phyloP scores from a whole-genome alignment of 2,888 invertebrate species.

The Pseudococcus longispinus region DNA sequence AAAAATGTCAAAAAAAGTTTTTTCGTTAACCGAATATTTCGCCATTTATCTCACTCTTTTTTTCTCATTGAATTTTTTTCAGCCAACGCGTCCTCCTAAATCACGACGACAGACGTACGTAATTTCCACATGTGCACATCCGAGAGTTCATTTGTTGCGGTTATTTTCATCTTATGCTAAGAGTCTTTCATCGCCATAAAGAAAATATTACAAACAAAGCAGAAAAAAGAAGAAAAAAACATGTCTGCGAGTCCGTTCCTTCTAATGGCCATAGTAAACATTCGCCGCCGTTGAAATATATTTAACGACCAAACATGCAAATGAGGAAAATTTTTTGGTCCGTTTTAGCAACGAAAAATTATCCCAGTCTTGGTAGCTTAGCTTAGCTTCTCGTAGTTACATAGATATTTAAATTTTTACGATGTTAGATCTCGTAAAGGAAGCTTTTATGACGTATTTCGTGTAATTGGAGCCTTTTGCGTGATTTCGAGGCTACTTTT shows the following conservation, averaged over 20 bases:
- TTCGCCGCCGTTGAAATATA: slow-evolving; percentile 4
- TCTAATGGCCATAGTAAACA: neutral
- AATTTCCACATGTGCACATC: neutral
- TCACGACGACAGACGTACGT: slow-evolving; percentile 3
- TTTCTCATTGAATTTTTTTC: neutral
- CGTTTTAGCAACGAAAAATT: neutral
- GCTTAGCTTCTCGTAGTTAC: neutral
- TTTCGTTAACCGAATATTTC: slow-evolving; percentile 2
- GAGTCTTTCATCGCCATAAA: neutral
- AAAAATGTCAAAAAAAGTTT: neutral
- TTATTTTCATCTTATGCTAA: neutral
- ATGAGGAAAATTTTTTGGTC: neutral
- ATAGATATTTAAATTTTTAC: slow-evolving; percentile 21
- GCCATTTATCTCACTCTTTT: neutral
- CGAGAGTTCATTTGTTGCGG: neutral
- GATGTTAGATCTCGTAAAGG: slow-evolving; percentile 33
- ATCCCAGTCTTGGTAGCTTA: neutral
- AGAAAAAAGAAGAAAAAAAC: slow-evolving; percentile 8
- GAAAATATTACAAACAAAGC: neutral
- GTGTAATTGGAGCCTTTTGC: slow-evolving; percentile 11
- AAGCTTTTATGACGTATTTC: slow-evolving; percentile 22
- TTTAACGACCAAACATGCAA: slow-evolving; percentile 19
- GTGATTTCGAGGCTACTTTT: neutral
- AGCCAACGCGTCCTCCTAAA: neutral
- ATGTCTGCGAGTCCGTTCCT: neutral